Evolutionary conservation across 1,140 invertebrate genomes (phyloP), one percentile per base, ranked within the genome.

Genomic region (Penaeus japonicus): DNA sequence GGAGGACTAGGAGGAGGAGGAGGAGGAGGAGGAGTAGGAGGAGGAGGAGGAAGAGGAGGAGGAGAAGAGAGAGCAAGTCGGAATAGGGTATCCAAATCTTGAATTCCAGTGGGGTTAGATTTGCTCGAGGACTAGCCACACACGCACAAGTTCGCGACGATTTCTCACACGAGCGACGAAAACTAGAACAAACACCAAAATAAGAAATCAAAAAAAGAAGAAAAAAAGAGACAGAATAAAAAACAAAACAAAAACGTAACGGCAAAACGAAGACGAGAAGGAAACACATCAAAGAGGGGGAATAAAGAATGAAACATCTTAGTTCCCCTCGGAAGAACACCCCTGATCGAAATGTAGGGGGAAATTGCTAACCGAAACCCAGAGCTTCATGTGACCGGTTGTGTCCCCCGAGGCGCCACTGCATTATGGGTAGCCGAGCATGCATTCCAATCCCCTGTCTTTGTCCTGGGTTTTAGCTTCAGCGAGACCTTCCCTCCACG

Each of bases 341-440:
- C 87, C 81, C 87, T 73, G 87, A 88, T 88, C 87, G 87, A 89
- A 89, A 89, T 89, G 82, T 84, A 89, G 82, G 83, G 83, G 87
- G 47, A 89, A 89, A 85, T 89, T 89, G 83, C 87, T 80, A 89
- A 85, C 82, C 83, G 82, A 89, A 80, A 89, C 83, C 87, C 82
- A 83, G 39, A 83, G 87, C 83, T 89, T 89, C 87, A 84, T 89
- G 83, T 89, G 87, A 89, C 87, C 87, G 87, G 87, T 89, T 89
- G 82, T 89, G 87, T 89, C 87, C 87, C 87, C 87, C 83, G 87
- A 89, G 87, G 87, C 87, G 65, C 82, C 87, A 89, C 82, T 89
- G 87, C 87, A 89, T 89, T 89, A 89, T 89, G 87, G 87, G 87
- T 89, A 89, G 87, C 87, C 83, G 53, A 80, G 87, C 35, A 30